These are phyloP conservation scores for Microtus montanus DNA, from an alignment of 2,113 vertebrate species.

Conservation along the genomic window DNA sequence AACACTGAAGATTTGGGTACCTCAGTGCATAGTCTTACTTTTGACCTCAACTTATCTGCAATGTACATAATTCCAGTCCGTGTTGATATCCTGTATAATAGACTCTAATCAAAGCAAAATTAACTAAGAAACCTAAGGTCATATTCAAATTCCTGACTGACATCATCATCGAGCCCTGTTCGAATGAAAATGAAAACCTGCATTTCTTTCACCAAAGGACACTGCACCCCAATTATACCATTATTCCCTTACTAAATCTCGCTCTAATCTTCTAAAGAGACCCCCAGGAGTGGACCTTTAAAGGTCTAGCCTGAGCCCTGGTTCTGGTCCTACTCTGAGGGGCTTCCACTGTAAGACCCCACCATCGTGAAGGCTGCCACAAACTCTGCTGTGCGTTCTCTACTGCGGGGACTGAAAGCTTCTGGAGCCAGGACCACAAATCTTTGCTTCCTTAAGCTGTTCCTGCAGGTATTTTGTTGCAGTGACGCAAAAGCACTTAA, in stretches of 20 bases:
- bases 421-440: no score
- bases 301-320: no score
- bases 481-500: background rate
- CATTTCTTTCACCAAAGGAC: background rate
- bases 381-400: background rate
- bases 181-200: slow-evolving; percentile 28
- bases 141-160: slow-evolving; percentile 17
- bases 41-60: background rate
- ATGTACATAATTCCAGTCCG: background rate
- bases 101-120: slow-evolving; percentile 7
- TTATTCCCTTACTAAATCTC: background rate
- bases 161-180: background rate
- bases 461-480: background rate
- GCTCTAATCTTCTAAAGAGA: background rate
- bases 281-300: background rate
- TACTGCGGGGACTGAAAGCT: background rate
- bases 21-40: background rate
- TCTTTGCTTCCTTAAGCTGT: no score
- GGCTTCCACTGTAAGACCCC: no score
- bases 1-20: slow-evolving; percentile 1
- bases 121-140: slow-evolving; percentile 19
- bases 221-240: background rate
- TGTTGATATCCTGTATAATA: background rate
- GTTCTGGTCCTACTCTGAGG: background rate
- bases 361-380: no score